These are phyloP conservation scores for Bettongia penicillata DNA, from an alignment of 2,113 vertebrate species.

Conservation along the genomic window DNA sequence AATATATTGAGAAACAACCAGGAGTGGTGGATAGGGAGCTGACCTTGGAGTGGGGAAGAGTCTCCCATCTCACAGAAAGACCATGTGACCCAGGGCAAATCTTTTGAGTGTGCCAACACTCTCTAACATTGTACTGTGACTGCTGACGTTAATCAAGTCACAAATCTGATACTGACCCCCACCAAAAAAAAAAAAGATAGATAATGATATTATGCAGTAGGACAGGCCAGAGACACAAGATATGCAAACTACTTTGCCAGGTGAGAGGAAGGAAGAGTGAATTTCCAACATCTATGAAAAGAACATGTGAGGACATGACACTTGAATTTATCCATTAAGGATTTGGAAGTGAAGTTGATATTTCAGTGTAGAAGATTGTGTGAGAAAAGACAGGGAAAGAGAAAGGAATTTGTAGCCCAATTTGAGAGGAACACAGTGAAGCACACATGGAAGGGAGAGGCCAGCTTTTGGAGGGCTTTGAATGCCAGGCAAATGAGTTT, in stretches of 20 bases:
- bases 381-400: background rate
- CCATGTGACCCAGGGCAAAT: background rate
- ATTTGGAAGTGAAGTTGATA: background rate
- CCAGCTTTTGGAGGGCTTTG: background rate
- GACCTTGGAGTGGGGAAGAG: background rate
- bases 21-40: background rate
- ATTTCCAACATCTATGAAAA: background rate
- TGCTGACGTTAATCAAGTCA: background rate
- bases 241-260: background rate
- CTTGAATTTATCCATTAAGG: background rate
- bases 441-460: background rate
- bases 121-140: background rate
- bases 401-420: background rate
- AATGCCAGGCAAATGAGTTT: background rate
- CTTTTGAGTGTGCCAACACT: background rate
- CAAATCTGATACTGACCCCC: background rate
- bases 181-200: background rate
- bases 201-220: background rate
- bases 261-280: background rate
- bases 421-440: background rate
- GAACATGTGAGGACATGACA: background rate
- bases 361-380: background rate
- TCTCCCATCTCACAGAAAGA: background rate
- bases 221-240: background rate
- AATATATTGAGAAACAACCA: background rate